A percentile compares a stretch with the other conserved stretches of the same genome.
These are phyloP conservation scores for Stenchaetothrips biformis DNA, from an alignment of 2,888 invertebrate genomes.

Conservation along the genomic window DNA sequence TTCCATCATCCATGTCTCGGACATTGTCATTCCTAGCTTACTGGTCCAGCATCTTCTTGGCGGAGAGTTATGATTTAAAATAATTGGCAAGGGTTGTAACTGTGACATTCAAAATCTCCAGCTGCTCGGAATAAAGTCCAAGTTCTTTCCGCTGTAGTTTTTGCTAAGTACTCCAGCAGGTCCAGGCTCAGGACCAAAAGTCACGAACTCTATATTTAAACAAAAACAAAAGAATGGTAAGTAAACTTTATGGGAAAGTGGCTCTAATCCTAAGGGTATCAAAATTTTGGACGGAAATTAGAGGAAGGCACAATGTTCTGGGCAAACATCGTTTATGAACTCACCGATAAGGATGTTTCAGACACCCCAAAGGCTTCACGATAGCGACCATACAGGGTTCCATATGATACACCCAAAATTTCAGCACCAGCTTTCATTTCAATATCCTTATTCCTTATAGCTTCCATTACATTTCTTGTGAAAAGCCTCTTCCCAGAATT, in stretches of 20 bases:
- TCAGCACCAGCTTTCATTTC: slow-evolving; percentile 93
- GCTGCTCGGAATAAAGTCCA: slow-evolving; percentile 63
- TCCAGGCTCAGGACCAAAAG: slow-evolving; percentile 73
- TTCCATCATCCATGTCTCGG: slow-evolving; percentile 43
- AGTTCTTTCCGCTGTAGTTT: slow-evolving; percentile 69
- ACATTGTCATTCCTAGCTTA: background rate
- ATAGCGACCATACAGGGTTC: slow-evolving; percentile 83
- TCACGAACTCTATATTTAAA: slow-evolving; percentile 55
- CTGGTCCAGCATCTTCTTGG: slow-evolving; percentile 34
- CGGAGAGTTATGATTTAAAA: slow-evolving; percentile 56
- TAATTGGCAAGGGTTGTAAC: slow-evolving; percentile 70
- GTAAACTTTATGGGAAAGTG: background rate
- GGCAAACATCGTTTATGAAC: slow-evolving; percentile 30
- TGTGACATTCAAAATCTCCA: slow-evolving; percentile 65
- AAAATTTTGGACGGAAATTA: background rate
- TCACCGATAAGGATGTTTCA: slow-evolving; percentile 78
- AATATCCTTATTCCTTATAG: slow-evolving; percentile 81
- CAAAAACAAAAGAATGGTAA: slow-evolving; percentile 38
- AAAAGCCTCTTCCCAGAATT: slow-evolving; percentile 93
- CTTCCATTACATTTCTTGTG: slow-evolving; percentile 82
- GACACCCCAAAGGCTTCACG: slow-evolving; percentile 84
- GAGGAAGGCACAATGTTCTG: background rate
- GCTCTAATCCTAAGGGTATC: background rate
- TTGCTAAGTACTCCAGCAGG: slow-evolving; percentile 63
- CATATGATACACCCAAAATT: slow-evolving; percentile 83